These are phyloP conservation scores for Gnathonemus echidnorhynchus DNA, from an alignment of 2,113 vertebrate species.

Conservation along the genomic window DNA sequence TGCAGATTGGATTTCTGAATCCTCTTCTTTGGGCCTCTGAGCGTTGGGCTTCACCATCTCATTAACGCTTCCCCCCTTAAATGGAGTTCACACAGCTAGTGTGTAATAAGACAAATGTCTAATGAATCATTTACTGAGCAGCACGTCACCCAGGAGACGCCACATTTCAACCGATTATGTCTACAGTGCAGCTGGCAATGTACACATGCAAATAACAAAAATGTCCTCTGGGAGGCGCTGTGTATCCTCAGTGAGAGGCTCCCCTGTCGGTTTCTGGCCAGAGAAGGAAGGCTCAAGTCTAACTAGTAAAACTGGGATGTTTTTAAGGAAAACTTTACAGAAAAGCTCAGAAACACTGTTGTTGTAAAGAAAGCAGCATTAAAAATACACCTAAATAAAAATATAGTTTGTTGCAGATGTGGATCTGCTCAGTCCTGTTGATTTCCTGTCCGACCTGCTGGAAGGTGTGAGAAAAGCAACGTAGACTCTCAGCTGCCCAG, in stretches of 20 bases:
- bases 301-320: not conserved
- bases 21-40: not conserved
- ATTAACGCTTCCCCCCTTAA: not conserved
- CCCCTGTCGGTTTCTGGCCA: not conserved
- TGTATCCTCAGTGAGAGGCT: not conserved
- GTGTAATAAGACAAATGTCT: not conserved
- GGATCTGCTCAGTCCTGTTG: not conserved
- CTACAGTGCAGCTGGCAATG: not conserved
- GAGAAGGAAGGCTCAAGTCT: not conserved
- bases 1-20: not conserved
- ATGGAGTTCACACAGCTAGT: not conserved
- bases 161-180: not conserved
- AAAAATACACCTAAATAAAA: not conserved
- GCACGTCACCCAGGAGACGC: not conserved
- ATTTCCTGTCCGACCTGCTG: not conserved
- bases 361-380: not conserved
- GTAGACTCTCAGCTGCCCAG: not conserved
- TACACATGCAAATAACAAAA: not conserved
- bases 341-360: not conserved
- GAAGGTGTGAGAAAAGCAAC: not conserved
- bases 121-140: not conserved
- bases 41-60: not conserved
- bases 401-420: not conserved
- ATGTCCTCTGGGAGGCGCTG: not conserved
- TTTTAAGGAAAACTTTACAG: not conserved